phyloP scores from a whole-genome alignment of 1,140 invertebrate species.

The Drosophila asahinai region DNA sequence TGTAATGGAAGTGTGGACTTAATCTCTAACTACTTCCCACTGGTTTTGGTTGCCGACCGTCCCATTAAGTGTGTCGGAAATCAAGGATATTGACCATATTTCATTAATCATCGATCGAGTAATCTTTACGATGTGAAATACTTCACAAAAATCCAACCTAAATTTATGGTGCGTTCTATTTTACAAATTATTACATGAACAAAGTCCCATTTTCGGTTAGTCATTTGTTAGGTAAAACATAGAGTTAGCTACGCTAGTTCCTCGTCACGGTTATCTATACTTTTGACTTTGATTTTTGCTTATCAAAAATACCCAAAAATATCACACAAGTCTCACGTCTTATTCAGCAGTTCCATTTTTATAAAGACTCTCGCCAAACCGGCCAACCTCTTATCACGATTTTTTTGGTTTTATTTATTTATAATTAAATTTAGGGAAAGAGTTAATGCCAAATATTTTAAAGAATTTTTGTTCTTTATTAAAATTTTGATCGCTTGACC shows the following conservation, averaged over 20 bases:
- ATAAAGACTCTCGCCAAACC: not conserved
- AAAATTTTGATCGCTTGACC: constrained; percentile 24
- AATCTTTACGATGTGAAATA: constrained; percentile 30
- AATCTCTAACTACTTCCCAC: not conserved
- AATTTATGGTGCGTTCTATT: constrained; percentile 9
- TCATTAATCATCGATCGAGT: constrained; percentile 8
- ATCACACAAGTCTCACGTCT: constrained; percentile 16
- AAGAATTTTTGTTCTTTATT: constrained; percentile 23
- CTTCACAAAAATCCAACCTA: not conserved
- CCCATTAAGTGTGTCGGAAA: constrained; percentile 11
- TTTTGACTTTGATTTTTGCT: not conserved
- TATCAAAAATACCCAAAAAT: constrained; percentile 25
- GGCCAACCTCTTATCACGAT: constrained; percentile 10
- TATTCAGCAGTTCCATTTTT: constrained; percentile 13
- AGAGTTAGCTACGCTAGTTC: not conserved
- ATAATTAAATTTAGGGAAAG: constrained; percentile 25
- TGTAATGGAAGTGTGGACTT: constrained; percentile 17
- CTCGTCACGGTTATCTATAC: not conserved
- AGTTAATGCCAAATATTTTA: constrained; percentile 16
- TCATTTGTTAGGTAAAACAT: constrained; percentile 1
- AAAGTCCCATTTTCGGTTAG: constrained; percentile 13
- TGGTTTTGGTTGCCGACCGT: not conserved
- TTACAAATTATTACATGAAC: constrained; percentile 15
- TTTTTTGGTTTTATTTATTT: constrained; percentile 10
- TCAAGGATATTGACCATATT: constrained; percentile 16